Conservation (phyloP, 2,797 vertebrate genomes). For the Melopsittacus undulatus region DNA sequence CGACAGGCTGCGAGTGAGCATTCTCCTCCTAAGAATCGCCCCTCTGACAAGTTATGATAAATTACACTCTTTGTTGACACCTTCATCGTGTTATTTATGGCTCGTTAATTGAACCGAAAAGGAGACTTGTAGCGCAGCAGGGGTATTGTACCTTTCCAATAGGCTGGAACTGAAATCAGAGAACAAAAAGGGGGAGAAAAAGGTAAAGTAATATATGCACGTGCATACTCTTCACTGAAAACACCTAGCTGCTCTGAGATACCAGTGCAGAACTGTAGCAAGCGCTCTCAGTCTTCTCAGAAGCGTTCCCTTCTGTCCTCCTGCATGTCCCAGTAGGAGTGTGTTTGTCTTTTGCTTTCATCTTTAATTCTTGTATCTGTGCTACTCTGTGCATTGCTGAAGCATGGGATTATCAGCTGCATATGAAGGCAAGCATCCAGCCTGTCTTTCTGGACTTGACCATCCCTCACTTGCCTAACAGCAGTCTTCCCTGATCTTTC, state of each 20-base stretch:
- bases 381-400: neutral
- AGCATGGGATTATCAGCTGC: neutral
- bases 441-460: neutral
- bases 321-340: neutral
- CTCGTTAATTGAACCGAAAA: conserved; percentile 98
- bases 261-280: neutral
- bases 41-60: conserved; percentile 93
- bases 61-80: conserved; percentile 96
- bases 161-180: conserved; percentile 58
- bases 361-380: neutral
- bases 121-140: conserved; percentile 90
- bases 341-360: neutral
- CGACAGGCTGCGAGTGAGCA: conserved; percentile 81
- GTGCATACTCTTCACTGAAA: neutral
- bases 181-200: conserved; percentile 42
- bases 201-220: neutral
- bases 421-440: neutral
- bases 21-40: conserved; percentile 81
- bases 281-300: neutral
- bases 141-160: conserved; percentile 76
- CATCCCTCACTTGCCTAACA: neutral
- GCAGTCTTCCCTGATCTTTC: neutral
- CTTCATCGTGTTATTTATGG: conserved; percentile 99
- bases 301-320: neutral
- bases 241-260: neutral